Percentiles rank a stretch among this genome's conserved stretches.
Conservation (phyloP, 2,888 invertebrate genomes). For the Luperina testacea region DNA sequence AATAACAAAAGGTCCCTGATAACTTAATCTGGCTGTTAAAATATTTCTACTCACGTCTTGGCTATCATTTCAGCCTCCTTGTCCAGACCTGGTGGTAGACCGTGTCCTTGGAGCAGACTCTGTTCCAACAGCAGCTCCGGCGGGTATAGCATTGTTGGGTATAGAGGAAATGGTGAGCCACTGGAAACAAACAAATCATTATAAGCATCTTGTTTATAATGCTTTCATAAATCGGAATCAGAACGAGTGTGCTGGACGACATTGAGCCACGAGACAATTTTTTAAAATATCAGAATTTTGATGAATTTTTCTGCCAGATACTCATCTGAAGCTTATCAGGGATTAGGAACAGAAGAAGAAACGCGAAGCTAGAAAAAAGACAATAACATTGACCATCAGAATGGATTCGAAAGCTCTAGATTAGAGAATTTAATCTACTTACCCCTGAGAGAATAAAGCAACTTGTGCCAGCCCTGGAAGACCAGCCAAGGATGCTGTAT, state of each 20-base stretch:
- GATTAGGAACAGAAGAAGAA: background rate
- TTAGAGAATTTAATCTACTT: slow-evolving; percentile 50
- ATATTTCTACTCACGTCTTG: slow-evolving; percentile 81
- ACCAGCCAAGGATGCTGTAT: slow-evolving; percentile 85
- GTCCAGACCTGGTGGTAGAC: slow-evolving; percentile 86
- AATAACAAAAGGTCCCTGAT: background rate
- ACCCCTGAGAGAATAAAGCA: slow-evolving; percentile 88
- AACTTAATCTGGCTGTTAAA: background rate
- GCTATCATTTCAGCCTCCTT: slow-evolving; percentile 88
- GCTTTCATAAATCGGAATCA: background rate
- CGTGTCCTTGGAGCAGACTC: slow-evolving; percentile 89
- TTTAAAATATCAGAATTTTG: background rate
- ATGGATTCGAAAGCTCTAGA: too few relatives aligned
- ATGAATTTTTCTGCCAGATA: background rate
- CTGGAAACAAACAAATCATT: slow-evolving; percentile 69
- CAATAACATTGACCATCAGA: background rate
- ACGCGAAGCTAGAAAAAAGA: background rate
- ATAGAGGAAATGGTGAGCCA: slow-evolving; percentile 87
- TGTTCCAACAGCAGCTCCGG: slow-evolving; percentile 87
- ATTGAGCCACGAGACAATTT: background rate
- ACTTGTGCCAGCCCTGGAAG: slow-evolving; percentile 86
- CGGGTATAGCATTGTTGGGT: slow-evolving; percentile 88
- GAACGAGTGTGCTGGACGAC: background rate
- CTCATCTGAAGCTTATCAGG: background rate
- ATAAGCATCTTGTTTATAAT: background rate